Evolutionary conservation across 2,113 vertebrate species (phyloP), one percentile per base, ranked within the genome.

Genomic region (Atherinomorus stipes): DNA sequence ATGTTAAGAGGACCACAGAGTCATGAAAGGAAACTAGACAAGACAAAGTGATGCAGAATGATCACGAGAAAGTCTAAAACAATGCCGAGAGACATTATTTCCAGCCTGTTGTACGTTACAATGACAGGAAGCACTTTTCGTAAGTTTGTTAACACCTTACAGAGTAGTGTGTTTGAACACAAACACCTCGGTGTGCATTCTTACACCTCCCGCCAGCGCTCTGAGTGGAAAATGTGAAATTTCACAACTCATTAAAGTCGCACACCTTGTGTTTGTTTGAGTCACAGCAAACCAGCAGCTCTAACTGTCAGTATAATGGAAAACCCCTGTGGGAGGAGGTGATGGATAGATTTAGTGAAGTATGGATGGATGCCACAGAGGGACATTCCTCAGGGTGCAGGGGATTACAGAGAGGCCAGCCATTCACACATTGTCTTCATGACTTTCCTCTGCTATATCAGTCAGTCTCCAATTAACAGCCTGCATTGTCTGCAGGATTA

Each of bases 391-490:
- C 58, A 57, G 51, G 74, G 74, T 13, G 52, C 76, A 37, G 73
- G 34, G 88, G 89, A 88, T 91, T 88, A 87, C 60, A 52, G 64
- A 23, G 74, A 76, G n/a, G 40, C 56, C 50, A 77, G 64, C 74
- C 85, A 71, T 75, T 85, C 18, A 34, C 72, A 67, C 84, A 62
- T 85, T 85, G 83, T 85, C 89, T 76, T 74, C 64, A 22, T 75
- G 72, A 71, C 85, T 85, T 31, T 74, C 64, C 60, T 74, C 22
- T 50, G 58, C 88, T 83, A 77, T 81, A 90, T 79, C 78, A 85
- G 81, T 80, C 87, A 45, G 80, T 73, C 84, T 87, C 81, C 85
- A 91, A 90, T 90, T 91, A 91, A 87, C 85, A 73, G 70, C 15
- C 60, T 8, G 56, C 62, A 69, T 89, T 89, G 89, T 89, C 75